Evolutionary conservation across 2,113 vertebrate genomes (phyloP), one percentile per base, ranked within the genome.

Genomic region (Brachirus orientalis): DNA sequence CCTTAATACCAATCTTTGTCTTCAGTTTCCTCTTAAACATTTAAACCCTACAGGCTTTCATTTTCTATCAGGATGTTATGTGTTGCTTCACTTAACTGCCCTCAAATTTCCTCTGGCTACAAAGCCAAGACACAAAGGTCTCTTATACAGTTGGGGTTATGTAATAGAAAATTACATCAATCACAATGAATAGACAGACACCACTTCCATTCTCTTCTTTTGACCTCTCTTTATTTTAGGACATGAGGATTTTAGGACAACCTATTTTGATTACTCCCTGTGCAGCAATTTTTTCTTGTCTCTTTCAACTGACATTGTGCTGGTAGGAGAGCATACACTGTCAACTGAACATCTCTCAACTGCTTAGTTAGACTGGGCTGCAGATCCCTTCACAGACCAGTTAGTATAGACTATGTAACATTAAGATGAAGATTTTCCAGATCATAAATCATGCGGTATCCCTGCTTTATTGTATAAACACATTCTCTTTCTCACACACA

Each of bases 191-290:
- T n/a, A n/a, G n/a, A n/a, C n/a, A n/a, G n/a, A n/a, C n/a, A n/a
- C n/a, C 10, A 51, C 45, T 17, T 54, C 22, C 9, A 46, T 37
- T 57, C 20, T 18, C 16, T 58, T 17, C 63, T 22, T 72, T 48
- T 67, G 46, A 53, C 50, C 51, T 43, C 17, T 35, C 13, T 22
- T 63, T 36, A 44, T 77, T 72, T 60, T 17, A 83, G 66, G 63
- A 57, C 67, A 28, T 1, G 6, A 44, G 48, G 52, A 64, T 79
- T 75, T 68, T 56, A 82, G 80, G 76, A 72, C 80, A 66, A 28
- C 53, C 81, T 85, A 79, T 86, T 86, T 78, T 20, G 38, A 79
- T 69, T 65, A 47, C 46, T 83, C 76, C 75, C 77, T 59, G 62
- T 17, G 71, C 83, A 71, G n/a, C 61, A 53, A 28, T 73, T 59